Conservation (phyloP, 1,140 invertebrate species). For the Meloidogyne exigua region DNA sequence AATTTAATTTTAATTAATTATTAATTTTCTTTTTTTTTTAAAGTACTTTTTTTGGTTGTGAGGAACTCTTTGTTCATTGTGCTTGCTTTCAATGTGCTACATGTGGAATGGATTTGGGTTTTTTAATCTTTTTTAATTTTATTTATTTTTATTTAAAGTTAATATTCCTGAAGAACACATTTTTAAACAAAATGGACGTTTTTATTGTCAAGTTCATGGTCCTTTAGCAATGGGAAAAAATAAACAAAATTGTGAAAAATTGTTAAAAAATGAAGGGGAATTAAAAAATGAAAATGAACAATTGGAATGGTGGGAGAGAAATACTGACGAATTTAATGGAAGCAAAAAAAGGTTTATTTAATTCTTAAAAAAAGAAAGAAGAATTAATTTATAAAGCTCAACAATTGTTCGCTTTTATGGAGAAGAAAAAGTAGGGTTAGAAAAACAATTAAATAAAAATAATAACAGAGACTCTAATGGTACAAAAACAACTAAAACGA, state of each 20-base stretch:
- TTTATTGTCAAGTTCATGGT: constrained; percentile 24
- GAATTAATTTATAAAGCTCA: neutral
- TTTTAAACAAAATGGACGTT: constrained; percentile 14
- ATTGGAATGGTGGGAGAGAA: constrained; percentile 20
- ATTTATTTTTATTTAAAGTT: neutral
- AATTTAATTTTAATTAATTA: neutral
- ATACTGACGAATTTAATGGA: constrained; percentile 20
- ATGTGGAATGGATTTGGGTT: constrained; percentile 20
- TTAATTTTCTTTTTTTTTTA: neutral
- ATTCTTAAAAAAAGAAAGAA: neutral
- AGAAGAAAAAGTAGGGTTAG: neutral
- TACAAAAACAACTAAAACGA: neutral
- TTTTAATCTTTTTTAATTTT: neutral
- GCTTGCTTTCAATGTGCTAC: constrained; percentile 26
- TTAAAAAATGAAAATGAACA: neutral
- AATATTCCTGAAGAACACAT: constrained; percentile 2
- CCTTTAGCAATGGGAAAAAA: neutral
- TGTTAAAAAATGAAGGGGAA: neutral
- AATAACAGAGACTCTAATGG: neutral
- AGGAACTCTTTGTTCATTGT: constrained; percentile 20
- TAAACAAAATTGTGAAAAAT: neutral
- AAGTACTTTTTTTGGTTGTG: neutral
- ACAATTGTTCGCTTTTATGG: neutral
- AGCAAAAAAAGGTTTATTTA: constrained; percentile 3
- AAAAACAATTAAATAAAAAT: neutral